These are phyloP conservation scores for Druon quercuslanigerum DNA, from an alignment of 1,140 invertebrate species.

Conservation along the genomic window DNA sequence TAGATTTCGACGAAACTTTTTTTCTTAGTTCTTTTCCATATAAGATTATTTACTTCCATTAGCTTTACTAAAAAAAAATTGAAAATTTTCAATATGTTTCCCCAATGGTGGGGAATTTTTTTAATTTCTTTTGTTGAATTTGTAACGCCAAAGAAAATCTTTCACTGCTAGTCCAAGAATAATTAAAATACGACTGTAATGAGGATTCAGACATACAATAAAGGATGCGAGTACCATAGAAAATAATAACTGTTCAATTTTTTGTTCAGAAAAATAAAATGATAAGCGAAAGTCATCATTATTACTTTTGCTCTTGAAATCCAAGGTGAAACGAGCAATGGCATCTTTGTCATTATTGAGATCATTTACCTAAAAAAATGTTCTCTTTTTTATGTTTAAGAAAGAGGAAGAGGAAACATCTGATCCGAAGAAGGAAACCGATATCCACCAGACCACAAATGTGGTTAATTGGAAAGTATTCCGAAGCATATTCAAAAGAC, in stretches of 20 bases:
- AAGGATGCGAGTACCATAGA: neutral
- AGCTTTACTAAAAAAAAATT: too few relatives aligned
- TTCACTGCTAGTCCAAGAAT: neutral
- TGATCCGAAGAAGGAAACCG: conserved; percentile 33
- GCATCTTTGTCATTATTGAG: neutral
- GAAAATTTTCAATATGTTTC: too few relatives aligned
- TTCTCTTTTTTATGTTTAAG: neutral
- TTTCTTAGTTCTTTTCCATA: too few relatives aligned
- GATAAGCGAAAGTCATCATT: conserved; percentile 15
- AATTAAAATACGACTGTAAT: neutral
- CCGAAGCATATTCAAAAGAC: neutral
- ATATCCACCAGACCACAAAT: conserved; percentile 31
- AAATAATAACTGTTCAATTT: neutral
- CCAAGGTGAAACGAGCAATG: conserved; percentile 22
- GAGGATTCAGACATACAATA: neutral
- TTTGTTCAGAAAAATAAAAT: conserved; percentile 2
- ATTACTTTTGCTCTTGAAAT: conserved; percentile 28
- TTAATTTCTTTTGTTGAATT: too few relatives aligned
- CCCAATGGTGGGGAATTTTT: too few relatives aligned
- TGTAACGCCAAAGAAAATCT: neutral
- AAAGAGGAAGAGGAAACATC: neutral
- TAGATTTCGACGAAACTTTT: too few relatives aligned
- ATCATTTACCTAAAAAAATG: neutral
- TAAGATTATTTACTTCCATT: too few relatives aligned
- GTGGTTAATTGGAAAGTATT: conserved; percentile 39